These are phyloP conservation scores for Benthosema pterotum DNA, from an alignment of 2,797 vertebrate genomes.

Conservation along the genomic window DNA sequence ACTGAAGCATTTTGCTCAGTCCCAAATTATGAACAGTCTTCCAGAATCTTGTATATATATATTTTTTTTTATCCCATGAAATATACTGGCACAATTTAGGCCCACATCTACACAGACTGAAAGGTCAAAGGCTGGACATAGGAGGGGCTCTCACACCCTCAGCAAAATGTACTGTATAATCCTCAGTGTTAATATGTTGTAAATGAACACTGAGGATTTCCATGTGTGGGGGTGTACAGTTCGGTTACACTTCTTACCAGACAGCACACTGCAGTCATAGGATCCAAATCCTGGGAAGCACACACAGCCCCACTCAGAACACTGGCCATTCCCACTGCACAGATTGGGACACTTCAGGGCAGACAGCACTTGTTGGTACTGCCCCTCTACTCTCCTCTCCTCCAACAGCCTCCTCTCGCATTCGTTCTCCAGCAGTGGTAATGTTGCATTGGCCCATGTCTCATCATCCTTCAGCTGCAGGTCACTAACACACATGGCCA, in stretches of 20 bases:
- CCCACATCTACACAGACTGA: no score
- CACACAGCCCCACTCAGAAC: constrained; percentile 84
- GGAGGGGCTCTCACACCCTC: no score
- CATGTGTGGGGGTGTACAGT: neutral
- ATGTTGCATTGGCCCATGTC: constrained; percentile 78
- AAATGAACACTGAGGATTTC: no score
- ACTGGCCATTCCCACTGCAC: constrained; percentile 85
- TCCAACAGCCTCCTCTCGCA: constrained; percentile 86
- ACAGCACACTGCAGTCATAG: constrained; percentile 82
- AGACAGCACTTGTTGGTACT: constrained; percentile 65
- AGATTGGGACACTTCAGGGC: constrained; percentile 82
- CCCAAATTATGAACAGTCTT: no score
- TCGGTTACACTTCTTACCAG: constrained; percentile 73
- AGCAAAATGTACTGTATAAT: no score
- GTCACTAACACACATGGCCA: constrained; percentile 86
- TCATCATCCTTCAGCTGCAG: constrained; percentile 87
- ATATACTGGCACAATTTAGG: no score
- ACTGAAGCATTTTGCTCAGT: no score
- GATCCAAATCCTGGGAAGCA: constrained; percentile 87
- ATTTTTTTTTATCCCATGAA: no score
- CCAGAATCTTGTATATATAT: no score
- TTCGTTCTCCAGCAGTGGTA: constrained; percentile 89
- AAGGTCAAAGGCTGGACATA: no score
- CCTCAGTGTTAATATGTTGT: no score
- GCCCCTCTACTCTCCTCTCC: constrained; percentile 62